These are phyloP conservation scores for Hedya salicella DNA, from an alignment of 2,888 invertebrate species.

Conservation along the genomic window DNA sequence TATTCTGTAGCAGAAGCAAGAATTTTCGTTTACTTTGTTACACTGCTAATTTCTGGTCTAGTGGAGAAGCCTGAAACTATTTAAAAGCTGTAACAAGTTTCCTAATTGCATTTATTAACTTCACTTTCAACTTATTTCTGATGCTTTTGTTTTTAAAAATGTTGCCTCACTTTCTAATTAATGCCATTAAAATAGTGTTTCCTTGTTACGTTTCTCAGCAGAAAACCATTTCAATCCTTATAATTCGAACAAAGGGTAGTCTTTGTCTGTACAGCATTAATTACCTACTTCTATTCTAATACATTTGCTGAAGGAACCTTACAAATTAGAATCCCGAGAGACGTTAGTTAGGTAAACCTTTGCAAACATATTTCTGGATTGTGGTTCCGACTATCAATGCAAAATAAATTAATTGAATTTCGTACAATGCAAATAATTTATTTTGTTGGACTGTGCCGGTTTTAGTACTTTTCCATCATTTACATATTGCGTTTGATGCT, in stretches of 20 bases:
- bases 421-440: conserved; percentile 9
- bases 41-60: conserved; percentile 19
- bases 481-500: conserved; percentile 9
- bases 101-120: conserved; percentile 39
- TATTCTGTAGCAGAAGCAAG: no score
- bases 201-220: conserved; percentile 28
- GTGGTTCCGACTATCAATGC: conserved; percentile 19
- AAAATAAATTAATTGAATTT: conserved; percentile 11
- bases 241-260: conserved; percentile 15
- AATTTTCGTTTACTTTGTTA: no score
- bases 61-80: conserved; percentile 32
- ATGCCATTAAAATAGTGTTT: conserved; percentile 32
- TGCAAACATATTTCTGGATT: conserved; percentile 24
- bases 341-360: background rate
- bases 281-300: conserved; percentile 1
- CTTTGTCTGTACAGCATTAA: background rate
- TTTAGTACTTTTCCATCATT: background rate
- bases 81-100: conserved; percentile 38
- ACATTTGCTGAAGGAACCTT: background rate
- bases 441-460: conserved; percentile 9
- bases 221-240: conserved; percentile 18
- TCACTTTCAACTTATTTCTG: conserved; percentile 30
- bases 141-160: conserved; percentile 31
- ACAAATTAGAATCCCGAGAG: conserved; percentile 4
- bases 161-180: conserved; percentile 18